These are phyloP conservation scores for Acanthisitta chloris DNA, from an alignment of 2,113 vertebrate genomes.

Conservation along the genomic window DNA sequence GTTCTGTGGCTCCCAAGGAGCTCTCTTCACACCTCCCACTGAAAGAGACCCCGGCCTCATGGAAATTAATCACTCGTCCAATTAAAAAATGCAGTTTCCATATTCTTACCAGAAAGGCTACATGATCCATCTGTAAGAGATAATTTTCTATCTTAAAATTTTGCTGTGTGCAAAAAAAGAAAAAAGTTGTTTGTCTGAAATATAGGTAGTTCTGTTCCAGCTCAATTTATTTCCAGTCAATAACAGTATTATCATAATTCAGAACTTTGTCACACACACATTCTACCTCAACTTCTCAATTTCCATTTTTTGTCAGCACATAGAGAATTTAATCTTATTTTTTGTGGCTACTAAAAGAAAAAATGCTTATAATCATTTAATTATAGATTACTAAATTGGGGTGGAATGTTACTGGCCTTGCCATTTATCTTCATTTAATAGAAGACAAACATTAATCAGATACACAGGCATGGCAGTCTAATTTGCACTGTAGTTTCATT, in stretches of 20 bases:
- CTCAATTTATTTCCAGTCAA: neutral
- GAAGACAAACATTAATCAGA: neutral
- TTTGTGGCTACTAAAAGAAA: neutral
- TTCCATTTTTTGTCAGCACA: neutral
- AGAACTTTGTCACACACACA: neutral
- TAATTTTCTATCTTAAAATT: neutral
- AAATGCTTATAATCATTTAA: neutral
- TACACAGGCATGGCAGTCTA: neutral
- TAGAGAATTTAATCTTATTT: neutral
- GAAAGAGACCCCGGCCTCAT: neutral
- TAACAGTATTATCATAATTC: neutral
- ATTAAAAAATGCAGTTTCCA: neutral
- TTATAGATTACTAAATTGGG: neutral
- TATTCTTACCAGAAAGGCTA: neutral
- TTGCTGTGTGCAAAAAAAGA: neutral
- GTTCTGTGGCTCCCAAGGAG: neutral
- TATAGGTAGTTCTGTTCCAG: neutral
- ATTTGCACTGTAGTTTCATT: neutral
- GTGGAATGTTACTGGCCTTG: accelerated
- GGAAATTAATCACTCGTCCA: neutral
- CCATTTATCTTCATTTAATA: neutral
- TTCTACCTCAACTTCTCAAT: neutral
- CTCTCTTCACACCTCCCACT: constrained; percentile 2
- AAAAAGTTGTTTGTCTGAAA: neutral
- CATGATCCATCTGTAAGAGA: neutral